phyloP scores from a whole-genome alignment of 2,888 invertebrate genomes.

The Chydorus sphaericus region DNA sequence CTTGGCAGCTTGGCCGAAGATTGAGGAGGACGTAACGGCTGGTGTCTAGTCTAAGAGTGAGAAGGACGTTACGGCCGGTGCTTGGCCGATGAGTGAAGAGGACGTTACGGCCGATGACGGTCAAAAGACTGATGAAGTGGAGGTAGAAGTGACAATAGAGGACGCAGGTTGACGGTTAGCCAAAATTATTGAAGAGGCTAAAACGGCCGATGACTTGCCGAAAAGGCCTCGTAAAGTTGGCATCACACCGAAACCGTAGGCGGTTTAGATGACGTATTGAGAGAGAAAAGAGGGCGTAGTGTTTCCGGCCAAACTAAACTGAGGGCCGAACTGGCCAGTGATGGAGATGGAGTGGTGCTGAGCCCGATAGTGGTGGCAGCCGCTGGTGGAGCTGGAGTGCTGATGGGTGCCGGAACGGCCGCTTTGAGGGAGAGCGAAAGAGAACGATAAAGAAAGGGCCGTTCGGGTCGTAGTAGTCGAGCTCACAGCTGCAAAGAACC shows the following conservation, averaged over 20 bases:
- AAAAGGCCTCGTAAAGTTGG: neutral
- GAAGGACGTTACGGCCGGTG: neutral
- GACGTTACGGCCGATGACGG: neutral
- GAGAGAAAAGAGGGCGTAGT: neutral
- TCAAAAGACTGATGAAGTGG: neutral
- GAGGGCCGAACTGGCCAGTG: slow-evolving; percentile 4
- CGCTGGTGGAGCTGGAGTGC: neutral
- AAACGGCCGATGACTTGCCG: neutral
- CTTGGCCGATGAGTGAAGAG: neutral
- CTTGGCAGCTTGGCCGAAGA: neutral
- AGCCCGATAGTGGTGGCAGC: slow-evolving; percentile 8
- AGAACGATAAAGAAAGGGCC: neutral
- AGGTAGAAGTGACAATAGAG: slow-evolving; percentile 1
- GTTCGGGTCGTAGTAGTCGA: neutral
- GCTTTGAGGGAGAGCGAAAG: neutral
- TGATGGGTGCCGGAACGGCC: no score
- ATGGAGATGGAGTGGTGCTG: neutral
- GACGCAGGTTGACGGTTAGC: neutral
- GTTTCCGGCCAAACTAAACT: slow-evolving; percentile 9
- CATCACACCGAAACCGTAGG: neutral
- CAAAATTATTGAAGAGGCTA: neutral
- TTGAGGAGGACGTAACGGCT: neutral
- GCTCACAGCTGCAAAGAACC: neutral
- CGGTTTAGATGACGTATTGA: neutral
- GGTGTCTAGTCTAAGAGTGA: neutral